Evolutionary conservation across 2,888 invertebrate genomes (phyloP).

Genomic region (Lingula anatina): DNA sequence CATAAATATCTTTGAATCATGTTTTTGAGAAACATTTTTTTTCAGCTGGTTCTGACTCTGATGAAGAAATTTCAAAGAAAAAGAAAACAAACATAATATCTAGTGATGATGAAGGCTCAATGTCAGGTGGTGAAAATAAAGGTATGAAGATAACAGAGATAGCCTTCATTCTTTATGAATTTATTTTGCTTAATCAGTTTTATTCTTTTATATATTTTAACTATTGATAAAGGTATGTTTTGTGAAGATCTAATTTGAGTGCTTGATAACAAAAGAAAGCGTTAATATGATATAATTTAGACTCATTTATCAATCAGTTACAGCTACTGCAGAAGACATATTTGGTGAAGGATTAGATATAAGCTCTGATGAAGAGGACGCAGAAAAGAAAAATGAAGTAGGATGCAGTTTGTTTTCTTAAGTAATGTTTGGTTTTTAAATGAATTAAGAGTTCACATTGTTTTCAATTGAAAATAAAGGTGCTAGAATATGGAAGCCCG

Average conservation of each 20-base stretch:
- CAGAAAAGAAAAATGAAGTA: slow-evolving; percentile 24
- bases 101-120: not conserved
- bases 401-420: slow-evolving; percentile 6
- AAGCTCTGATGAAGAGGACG: slow-evolving; percentile 75
- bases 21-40: no score
- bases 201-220: no score
- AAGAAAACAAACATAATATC: not conserved
- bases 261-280: no score
- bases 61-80: not conserved
- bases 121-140: not conserved
- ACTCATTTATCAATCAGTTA: slow-evolving; percentile 1
- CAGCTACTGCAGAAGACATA: slow-evolving; percentile 74
- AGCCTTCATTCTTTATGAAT: not conserved
- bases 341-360: slow-evolving; percentile 94
- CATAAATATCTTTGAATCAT: no score
- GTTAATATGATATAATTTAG: not conserved
- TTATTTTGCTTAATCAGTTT: not conserved
- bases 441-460: no score
- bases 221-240: no score
- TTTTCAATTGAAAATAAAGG: no score
- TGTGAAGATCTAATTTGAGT: no score
- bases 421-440: no score
- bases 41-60: not conserved
- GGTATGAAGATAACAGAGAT: no score
- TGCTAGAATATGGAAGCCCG: no score